Base-by-base conservation (phyloP, 2,113 vertebrate species). In the Bathybates hornii region DNA sequence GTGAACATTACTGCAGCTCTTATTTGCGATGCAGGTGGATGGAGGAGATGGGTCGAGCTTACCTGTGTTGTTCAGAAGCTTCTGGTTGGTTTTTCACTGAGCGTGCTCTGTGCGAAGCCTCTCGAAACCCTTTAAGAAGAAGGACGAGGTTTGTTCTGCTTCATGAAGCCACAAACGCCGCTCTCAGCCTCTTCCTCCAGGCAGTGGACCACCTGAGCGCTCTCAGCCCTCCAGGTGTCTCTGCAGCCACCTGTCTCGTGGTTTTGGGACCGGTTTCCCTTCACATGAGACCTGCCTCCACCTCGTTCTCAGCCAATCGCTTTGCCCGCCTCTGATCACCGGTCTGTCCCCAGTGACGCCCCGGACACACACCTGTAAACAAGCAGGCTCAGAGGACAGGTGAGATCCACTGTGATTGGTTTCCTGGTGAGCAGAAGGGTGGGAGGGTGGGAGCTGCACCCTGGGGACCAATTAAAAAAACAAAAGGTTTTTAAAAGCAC, bases 381-480 rank as follows among this genome's bases (percentile, higher is more conserved):
- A 91, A 83, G 82, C 82, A 34, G 89, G 21, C 85, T 71, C 82
- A 8, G 53, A 9, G 36, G n/a, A 21, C 87, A 84, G 89, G 87
- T 68, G 17, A 71, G 78, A 12, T 13, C 11, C 5, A 34, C n/a
- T 68, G 36, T 73, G 88, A 94, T 95, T 96, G 94, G 94, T 79
- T 54, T 73, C 16, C 36, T 6, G 81, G 29, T 38, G 80, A 68
- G 82, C 85, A 89, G 89, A 63, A 82, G 87, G 66, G 63, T 11
- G 63, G 80, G 24, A 7, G 56, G 57, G 82, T 1, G 66, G 68
- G 2, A 12, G 13, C 59, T 36, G 27, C 38, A 71, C 88, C 82
- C 86, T 2, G 7, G 90, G 89, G 95, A 83, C 94, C 91, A 96
- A 95, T 96, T 96, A 96, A 79, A 84, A 83, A 36, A 78, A 87